Evolutionary conservation across 2,888 invertebrate species (phyloP).

Genomic region (Subacronicta megacephala): DNA sequence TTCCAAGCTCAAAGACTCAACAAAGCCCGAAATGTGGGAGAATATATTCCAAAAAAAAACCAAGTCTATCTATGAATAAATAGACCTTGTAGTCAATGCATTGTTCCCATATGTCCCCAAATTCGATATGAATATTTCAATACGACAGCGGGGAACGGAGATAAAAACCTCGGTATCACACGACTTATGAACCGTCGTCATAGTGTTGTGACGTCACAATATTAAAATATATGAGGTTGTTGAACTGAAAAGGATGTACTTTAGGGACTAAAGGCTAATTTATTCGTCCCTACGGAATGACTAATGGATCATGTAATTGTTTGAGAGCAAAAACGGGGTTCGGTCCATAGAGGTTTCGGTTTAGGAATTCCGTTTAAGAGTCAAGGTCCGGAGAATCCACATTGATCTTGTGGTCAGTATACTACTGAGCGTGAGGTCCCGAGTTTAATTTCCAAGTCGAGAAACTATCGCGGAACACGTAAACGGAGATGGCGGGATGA

Average conservation of each 20-base stretch:
- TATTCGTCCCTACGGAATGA: constrained; percentile 29
- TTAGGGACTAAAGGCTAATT: constrained; percentile 21
- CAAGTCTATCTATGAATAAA: neutral
- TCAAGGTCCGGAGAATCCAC: neutral
- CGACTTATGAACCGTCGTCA: constrained; percentile 3
- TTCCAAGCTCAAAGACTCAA: neutral
- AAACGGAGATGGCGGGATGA: no score
- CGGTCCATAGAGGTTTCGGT: neutral
- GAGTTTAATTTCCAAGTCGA: no score
- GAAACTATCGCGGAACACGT: no score
- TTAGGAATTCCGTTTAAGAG: neutral
- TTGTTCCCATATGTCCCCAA: constrained; percentile 23
- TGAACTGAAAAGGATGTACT: constrained; percentile 25
- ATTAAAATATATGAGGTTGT: constrained; percentile 36
- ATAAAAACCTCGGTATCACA: constrained; percentile 23
- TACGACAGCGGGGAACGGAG: constrained; percentile 27
- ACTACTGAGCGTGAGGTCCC: no score
- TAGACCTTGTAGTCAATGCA: constrained; percentile 20
- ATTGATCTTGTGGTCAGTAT: no score
- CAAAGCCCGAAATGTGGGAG: neutral
- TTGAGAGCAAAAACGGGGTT: constrained; percentile 17
- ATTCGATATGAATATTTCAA: constrained; percentile 53
- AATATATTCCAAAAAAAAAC: neutral
- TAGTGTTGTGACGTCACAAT: constrained; percentile 30
- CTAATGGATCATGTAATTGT: constrained; percentile 18